Evolutionary conservation across 2,113 vertebrate genomes (phyloP), one percentile per base, ranked within the genome.

Genomic region (Theristicus caerulescens): DNA sequence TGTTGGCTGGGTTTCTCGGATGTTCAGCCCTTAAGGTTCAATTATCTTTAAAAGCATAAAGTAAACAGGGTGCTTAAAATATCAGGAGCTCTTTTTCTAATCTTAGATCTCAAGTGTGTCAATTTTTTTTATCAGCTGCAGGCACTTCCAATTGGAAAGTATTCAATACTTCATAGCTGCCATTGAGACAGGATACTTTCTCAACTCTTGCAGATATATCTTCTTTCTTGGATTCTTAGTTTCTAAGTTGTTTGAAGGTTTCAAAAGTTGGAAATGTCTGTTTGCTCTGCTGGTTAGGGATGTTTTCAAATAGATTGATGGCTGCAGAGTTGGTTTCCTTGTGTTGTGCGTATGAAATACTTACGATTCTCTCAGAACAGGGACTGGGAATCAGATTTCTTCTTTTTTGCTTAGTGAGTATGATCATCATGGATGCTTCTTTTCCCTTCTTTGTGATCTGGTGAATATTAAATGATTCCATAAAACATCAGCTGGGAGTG

Each of bases 61-160:
- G 55, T 93, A 96, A 96, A 93, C 77, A 95, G 16, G 6, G 69
- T 94, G 73, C 83, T 94, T 96, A 88, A 96, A 97, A 86, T 92
- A 91, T 93, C 94, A 79, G 72, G 82, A 93, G 55, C 77, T 88
- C 57, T 86, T 94, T 81, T 40, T 44, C 69, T 96, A 94, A 94
- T 95, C 86, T 96, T 89, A 71, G 80, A 64, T 96, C 69, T 94
- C 36, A 92, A 91, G 80, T 76, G 92, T 86, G 76, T 87, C 32
- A 44, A 4, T 13, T 77, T 70, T 94, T 94, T 95, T 94, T 65
- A 82, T 95, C 69, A 64, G 42, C 81, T 88, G 52, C 52, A 84
- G 49, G 40, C 76, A 57, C 76, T 92, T 96, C 61, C 58, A 61
- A 6, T 79, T 88, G 82, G 64, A 57, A 96, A 89, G 40, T 65